Percentiles rank a stretch among this genome's conserved stretches.
phyloP scores from a whole-genome alignment of 2,888 invertebrate genomes.

The Ichneumoninae sp. region DNA sequence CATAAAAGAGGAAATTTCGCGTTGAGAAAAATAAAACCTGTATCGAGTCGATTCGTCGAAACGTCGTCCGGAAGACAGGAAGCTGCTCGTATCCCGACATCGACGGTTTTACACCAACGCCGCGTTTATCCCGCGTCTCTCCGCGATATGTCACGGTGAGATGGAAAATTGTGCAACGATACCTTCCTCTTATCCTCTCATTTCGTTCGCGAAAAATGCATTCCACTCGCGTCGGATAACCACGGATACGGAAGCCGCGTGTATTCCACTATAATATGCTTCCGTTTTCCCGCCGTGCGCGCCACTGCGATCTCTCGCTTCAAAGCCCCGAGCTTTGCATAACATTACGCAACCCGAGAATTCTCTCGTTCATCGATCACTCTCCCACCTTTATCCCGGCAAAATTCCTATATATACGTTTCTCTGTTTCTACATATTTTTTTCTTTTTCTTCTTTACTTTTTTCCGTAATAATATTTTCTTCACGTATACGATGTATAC shows the following conservation, averaged over 20 bases:
- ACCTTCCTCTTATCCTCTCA: neutral
- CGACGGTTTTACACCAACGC: neutral
- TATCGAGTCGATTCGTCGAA: neutral
- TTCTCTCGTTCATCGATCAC: constrained; percentile 39
- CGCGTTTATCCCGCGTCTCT: neutral
- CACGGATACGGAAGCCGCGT: neutral
- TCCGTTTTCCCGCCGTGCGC: neutral
- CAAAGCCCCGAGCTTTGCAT: constrained; percentile 44
- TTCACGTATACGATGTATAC: constrained; percentile 20
- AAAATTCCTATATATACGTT: constrained; percentile 21
- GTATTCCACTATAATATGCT: neutral
- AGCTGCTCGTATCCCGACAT: neutral
- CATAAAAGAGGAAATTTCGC: neutral
- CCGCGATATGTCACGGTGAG: neutral
- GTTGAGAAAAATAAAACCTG: neutral
- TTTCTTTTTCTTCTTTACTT: neutral
- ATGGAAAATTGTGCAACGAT: neutral
- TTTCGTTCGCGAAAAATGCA: constrained; percentile 30
- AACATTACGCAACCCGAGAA: constrained; percentile 34
- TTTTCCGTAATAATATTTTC: constrained; percentile 19
- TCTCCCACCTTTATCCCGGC: neutral
- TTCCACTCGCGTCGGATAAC: constrained; percentile 6
- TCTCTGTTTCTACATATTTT: neutral
- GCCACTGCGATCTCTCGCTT: constrained; percentile 4
- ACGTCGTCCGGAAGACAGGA: neutral